Evolutionary conservation across 2,888 invertebrate species (phyloP), one percentile per base, ranked within the genome.

Genomic region (Eubasilissa splendida): DNA sequence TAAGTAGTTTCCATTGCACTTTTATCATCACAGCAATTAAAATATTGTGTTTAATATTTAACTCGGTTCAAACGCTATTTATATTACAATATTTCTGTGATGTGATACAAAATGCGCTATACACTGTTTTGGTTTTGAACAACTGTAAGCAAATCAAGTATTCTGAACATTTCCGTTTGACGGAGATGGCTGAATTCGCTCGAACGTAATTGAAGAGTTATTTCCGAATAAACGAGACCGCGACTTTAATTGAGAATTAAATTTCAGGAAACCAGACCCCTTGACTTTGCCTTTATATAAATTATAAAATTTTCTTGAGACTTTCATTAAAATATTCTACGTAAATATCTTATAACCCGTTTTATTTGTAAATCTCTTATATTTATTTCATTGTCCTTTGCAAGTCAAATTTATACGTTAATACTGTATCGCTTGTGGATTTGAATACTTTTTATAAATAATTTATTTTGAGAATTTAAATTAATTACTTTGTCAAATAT

Each of bases 301-400:
- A 66, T 66, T 66, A 66, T 50, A 42, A 66, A 66, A 66, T 66
- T 42, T 58, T 66, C 50, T 12, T n/a, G 42, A 66, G 66, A 66
- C 66, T 42, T 50, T 66, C 66, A 66, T 66, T 66, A 66, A 14
- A n/a, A 66, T 66, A 66, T 52, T 52, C 33, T n/a, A 66, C 66
- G 66, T 33, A 42, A 31, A 66, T 66, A 66, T 66, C 66, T 58
- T 58, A 58, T 66, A n/a, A 42, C 66, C 42, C 42, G 5, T 66
- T 5, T 66, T 66, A 66, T 42, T 66, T 66, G 66, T 66, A 66
- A 66, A 66, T 66, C 66, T 66, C 50, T 66, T 66, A 66, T 50
- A n/a, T 63, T 63, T 63, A 33, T 63, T 63, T 63, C 11, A 63
- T 63, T 63, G 42, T 58, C 58, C 11, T 58, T 58, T n/a, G n/a